Evolutionary conservation across 2,113 vertebrate species (phyloP), one percentile per base, ranked within the genome.

Genomic region (Hucho hucho): DNA sequence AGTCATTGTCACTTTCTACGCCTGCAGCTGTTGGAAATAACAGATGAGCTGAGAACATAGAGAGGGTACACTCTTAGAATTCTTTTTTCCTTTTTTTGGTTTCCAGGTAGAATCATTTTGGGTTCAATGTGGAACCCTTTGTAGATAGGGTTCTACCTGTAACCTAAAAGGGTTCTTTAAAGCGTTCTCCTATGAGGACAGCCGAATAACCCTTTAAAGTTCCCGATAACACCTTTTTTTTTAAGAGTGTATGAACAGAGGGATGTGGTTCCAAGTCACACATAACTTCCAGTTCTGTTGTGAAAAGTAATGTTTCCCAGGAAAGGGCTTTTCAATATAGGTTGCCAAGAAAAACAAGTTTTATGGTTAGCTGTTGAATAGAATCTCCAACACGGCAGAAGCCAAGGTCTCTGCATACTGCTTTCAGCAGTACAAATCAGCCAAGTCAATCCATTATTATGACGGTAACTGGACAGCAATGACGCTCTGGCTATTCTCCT

Each of bases 401-500:
- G 37, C 69, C 20, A 24, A 28, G 14, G 2, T 7, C 13, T 63
- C 61, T 29, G 58, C 43, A 12, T 63, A 49, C 47, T n/a, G 49
- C 20, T 46, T 11, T 2, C 29, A 70, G 25, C n/a, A 32, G 61
- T 59, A 28, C 63, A 72, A 69, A 70, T 64, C 68, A 26, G 18
- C 20, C 75, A 49, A n/a, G 22, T 58, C 24, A 56, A 56, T 56
- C 18, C 53, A 56, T 56, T 56, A 56, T 18, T 56, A 53, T 53
- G 14, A 5, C 14, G 3, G 49, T 53, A 53, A 16, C n/a, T 22
- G 0, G n/a, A 46, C 37, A 73, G 28, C 58, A 69, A 61, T 63
- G 37, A 28, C 32, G 13, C 9, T 76, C 56, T 76, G 47, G 26
- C 64, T 28, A 59, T 65, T 72, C 66, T 73, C 37, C 37, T 43